These are phyloP conservation scores for Poeciliopsis prolifica DNA, from an alignment of 2,113 vertebrate species.

Conservation along the genomic window DNA sequence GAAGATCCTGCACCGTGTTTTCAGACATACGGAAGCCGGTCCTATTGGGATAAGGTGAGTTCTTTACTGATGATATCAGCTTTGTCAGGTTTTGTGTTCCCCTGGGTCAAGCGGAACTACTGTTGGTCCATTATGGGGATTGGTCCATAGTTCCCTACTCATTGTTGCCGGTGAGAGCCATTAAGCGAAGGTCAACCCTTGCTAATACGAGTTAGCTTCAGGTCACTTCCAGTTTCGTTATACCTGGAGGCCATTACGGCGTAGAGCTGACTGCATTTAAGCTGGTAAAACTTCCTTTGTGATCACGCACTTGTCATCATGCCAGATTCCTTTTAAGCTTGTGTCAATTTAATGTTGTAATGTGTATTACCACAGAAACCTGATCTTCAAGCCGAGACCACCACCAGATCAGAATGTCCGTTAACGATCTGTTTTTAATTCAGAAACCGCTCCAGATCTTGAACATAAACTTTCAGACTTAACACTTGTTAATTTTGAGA, in stretches of 20 bases:
- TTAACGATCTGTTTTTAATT: no score
- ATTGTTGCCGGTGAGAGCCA: not conserved
- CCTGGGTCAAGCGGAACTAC: not conserved
- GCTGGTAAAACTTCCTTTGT: not conserved
- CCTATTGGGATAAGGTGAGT: constrained; percentile 9
- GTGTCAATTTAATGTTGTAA: no score
- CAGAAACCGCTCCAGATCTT: no score
- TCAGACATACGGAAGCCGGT: constrained; percentile 4
- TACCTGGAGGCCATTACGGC: not conserved
- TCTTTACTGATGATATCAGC: not conserved
- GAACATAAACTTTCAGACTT: no score
- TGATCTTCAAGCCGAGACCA: not conserved
- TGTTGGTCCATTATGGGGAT: not conserved
- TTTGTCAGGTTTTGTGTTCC: no score
- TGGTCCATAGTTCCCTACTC: rapidly evolving
- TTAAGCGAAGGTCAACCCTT: constrained; percentile 59
- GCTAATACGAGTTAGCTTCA: constrained; percentile 35
- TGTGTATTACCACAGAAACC: no score
- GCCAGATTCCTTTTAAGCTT: no score
- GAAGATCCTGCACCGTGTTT: not conserved
- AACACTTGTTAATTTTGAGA: no score
- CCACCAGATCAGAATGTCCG: no score
- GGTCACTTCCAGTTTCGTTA: constrained; percentile 4
- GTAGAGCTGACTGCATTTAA: no score
- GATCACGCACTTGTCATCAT: no score